These are phyloP conservation scores for Phrynosoma platyrhinos DNA, from an alignment of 2,113 vertebrate genomes.

Conservation along the genomic window DNA sequence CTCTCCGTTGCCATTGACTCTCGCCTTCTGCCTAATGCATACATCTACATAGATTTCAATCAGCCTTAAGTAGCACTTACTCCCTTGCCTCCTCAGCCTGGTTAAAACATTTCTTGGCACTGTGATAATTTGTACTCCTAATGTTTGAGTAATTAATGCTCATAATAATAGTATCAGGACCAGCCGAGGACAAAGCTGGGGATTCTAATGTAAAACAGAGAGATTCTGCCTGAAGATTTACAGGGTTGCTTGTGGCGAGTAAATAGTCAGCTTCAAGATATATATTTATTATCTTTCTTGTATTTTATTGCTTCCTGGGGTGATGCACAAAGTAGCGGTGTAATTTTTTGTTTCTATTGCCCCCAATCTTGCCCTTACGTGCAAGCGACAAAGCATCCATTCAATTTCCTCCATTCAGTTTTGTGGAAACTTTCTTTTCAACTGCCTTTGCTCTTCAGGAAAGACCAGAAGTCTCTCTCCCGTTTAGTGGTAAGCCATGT, in stretches of 20 bases:
- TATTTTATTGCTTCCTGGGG: background rate
- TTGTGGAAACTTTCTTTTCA: too few relatives aligned
- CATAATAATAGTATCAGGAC: slow-evolving; percentile 66
- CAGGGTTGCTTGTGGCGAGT: slow-evolving; percentile 57
- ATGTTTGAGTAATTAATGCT: slow-evolving; percentile 73
- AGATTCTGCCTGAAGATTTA: slow-evolving; percentile 58
- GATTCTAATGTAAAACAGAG: slow-evolving; percentile 64
- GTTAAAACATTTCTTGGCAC: slow-evolving; percentile 73
- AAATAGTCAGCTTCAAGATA: slow-evolving; percentile 67
- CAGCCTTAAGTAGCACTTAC: slow-evolving; percentile 58
- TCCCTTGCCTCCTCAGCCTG: slow-evolving; percentile 61
- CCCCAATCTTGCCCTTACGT: background rate
- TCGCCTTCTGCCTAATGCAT: slow-evolving; percentile 9
- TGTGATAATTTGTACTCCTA: slow-evolving; percentile 63
- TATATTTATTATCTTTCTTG: background rate
- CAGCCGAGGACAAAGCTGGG: slow-evolving; percentile 50
- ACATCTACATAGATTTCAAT: slow-evolving; percentile 58
- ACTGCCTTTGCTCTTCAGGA: background rate
- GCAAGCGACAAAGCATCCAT: too few relatives aligned
- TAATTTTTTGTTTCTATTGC: background rate
- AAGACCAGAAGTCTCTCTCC: background rate
- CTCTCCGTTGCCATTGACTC: background rate
- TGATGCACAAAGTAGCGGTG: background rate
- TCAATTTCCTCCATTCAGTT: too few relatives aligned
- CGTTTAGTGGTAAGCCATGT: background rate